Evolutionary conservation across 1,140 invertebrate genomes (phyloP), one percentile per base, ranked within the genome.

Genomic region (Melanaphis sacchari): DNA sequence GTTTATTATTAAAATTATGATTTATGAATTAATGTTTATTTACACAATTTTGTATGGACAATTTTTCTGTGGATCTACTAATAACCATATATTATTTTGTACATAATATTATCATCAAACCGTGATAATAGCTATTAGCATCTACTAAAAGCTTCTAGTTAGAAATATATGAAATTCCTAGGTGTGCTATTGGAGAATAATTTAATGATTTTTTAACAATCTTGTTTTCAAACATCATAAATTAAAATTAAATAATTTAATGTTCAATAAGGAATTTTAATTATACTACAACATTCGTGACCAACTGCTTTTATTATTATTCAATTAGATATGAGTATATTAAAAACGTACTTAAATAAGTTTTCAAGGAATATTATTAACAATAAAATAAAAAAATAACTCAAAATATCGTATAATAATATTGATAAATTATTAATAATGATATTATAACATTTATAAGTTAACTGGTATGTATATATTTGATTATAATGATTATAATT

Each of bases 151-250:
- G 59, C 59, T 76, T 76, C 59, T n/a, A n/a, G n/a, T 76, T 76
- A 5, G n/a, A 76, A 76, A 76, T 76, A 76, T 76, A 76, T n/a
- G 31, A 76, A 76, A 76, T 76, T 76, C 59, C 59, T n/a, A 76
- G 59, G 59, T n/a, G 59, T 18, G 59, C 59, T 76, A 76, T 66
- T 76, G 59, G n/a, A 76, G n/a, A n/a, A n/a, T 76, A 1, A 76
- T 76, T n/a, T 76, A 76, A 76, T 76, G n/a, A 76, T 76, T 76
- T 76, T 76, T 76, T 76, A 76, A 76, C 31, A n/a, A 76, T 76
- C 59, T n/a, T 6, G 11, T 76, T 76, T 76, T 76, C 59, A 76
- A 76, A n/a, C 59, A 4, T 76, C 31, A 76, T 76, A 76, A 76
- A 76, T 76, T 76, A 1, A 5, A 76, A 18, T 76, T 76, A 76